Evolutionary conservation across 2,888 invertebrate genomes (phyloP), one percentile per base, ranked within the genome.

Genomic region (Dynastes maya): DNA sequence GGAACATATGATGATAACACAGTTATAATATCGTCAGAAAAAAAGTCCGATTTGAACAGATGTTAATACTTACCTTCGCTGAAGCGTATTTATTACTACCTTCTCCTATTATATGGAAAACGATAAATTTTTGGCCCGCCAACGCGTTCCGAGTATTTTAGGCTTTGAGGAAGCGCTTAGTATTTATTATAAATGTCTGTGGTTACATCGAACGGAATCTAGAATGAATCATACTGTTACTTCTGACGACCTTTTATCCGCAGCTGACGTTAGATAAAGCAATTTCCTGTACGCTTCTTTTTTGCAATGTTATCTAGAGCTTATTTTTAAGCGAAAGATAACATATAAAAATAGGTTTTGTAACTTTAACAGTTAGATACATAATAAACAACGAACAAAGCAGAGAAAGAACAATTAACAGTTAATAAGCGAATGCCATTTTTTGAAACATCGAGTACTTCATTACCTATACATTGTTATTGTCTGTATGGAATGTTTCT

Each of bases 41-140:
- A 40, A 32, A 63, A 63, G 5, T 29, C 32, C 29, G 11, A 13
- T 13, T 32, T 32, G 9, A 63, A 63, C 63, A 63, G 63, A 63
- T 63, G 63, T 63, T 63, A 63, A 63, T 32, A 32, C 1, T 5
- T 32, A n/a, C 32, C 37, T 32, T 29, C 2, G 63, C 0, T 32
- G 63, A 63, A 63, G 63, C 11, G 63, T 63, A 63, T 63, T 63
- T 63, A 63, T 63, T 32, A 32, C 63, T 11, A 63, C 27, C 13
- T 32, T 63, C 32, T 63, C 4, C 63, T 32, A 63, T 63, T 32
- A 27, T 63, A 63, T 13, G 32, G 32, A 13, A 63, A 13, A 32
- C 63, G 63, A 63, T 63, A 63, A 45, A 63, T 32, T 63, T 63
- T 63, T 27, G 63, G 63, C 32, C 63, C 63, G 32, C 63, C 63